Evolutionary conservation across 2,113 vertebrate species (phyloP).

Genomic region (Anthoscopus minutus): DNA sequence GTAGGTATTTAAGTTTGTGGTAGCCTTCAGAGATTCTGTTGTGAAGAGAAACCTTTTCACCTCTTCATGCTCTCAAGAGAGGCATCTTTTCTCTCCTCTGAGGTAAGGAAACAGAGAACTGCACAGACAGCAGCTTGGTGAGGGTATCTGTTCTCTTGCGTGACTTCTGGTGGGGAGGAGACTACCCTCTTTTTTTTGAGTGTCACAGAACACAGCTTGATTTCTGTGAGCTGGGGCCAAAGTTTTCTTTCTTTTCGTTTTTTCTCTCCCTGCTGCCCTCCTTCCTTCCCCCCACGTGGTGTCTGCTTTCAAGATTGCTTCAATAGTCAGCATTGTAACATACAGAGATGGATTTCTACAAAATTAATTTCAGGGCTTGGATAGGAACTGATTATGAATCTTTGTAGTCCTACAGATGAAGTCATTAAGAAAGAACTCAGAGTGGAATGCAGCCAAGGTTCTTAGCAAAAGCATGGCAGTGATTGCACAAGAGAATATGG

Average conservation of each 20-base stretch:
- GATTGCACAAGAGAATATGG: neutral
- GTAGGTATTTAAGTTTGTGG: neutral
- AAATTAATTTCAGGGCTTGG: conserved; percentile 41
- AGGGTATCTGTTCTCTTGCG: neutral
- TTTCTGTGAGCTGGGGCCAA: conserved; percentile 26
- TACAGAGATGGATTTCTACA: neutral
- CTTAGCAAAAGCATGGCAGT: neutral
- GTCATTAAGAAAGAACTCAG: neutral
- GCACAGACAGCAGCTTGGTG: neutral
- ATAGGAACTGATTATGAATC: conserved; percentile 15
- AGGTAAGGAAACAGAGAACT: neutral
- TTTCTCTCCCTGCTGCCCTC: neutral
- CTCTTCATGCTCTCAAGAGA: neutral
- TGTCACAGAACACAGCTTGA: neutral
- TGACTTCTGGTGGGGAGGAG: neutral
- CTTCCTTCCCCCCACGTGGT: neutral
- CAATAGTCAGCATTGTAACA: conserved; percentile 18
- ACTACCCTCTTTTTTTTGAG: neutral
- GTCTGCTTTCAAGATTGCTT: conserved; percentile 42
- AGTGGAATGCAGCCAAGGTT: neutral
- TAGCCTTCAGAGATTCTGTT: neutral
- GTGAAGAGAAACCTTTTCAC: neutral
- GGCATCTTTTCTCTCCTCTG: neutral
- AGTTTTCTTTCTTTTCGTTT: neutral
- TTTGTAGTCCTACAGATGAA: conserved; percentile 31